These are phyloP conservation scores for Eristalis intricaria DNA, from an alignment of 2,888 invertebrate species.

Conservation along the genomic window DNA sequence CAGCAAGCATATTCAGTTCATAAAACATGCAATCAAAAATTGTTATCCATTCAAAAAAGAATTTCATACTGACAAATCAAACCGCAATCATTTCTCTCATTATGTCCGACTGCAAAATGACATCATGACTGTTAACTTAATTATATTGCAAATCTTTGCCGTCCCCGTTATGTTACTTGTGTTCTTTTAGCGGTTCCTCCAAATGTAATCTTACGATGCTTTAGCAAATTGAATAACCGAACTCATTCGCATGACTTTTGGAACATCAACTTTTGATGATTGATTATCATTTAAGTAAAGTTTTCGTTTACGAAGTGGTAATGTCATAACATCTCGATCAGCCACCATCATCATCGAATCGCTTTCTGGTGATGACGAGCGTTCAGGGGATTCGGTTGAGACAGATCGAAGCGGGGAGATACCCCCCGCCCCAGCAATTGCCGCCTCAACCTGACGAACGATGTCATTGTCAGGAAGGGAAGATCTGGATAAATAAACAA, in stretches of 20 bases:
- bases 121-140: slow-evolving; percentile 58
- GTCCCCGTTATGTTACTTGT: slow-evolving; percentile 16
- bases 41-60: too few relatives aligned
- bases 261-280: slow-evolving; percentile 75
- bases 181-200: not conserved
- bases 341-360: slow-evolving; percentile 82
- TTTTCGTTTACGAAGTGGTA: slow-evolving; percentile 91
- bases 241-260: slow-evolving; percentile 82
- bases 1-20: too few relatives aligned
- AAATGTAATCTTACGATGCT: slow-evolving; percentile 82
- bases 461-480: slow-evolving; percentile 80
- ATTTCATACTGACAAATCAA: not conserved
- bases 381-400: slow-evolving; percentile 81
- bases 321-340: slow-evolving; percentile 84
- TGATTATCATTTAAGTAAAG: slow-evolving; percentile 87
- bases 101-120: slow-evolving; percentile 13
- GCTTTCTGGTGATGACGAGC: slow-evolving; percentile 83
- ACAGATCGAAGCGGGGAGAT: slow-evolving; percentile 85
- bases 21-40: too few relatives aligned
- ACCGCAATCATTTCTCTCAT: not conserved
- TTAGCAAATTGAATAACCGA: slow-evolving; percentile 94
- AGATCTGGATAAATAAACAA: slow-evolving; percentile 74
- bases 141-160: slow-evolving; percentile 54
- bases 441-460: slow-evolving; percentile 85
- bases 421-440: slow-evolving; percentile 83